Evolutionary conservation across 2,797 vertebrate genomes (phyloP).

Genomic region (Molossus molossus): DNA sequence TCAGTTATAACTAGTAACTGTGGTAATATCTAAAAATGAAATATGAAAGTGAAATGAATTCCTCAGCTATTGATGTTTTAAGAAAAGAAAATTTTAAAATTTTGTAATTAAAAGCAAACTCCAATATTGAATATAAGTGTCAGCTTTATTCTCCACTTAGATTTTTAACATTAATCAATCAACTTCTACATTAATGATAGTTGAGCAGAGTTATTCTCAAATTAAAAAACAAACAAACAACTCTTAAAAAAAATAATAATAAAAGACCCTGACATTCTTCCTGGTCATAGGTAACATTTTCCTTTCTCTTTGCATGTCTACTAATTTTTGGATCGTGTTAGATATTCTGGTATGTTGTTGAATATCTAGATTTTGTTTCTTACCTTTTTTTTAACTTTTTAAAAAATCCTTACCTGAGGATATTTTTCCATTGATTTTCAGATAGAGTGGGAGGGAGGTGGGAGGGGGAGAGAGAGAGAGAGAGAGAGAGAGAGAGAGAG

Average conservation of each 20-base stretch:
- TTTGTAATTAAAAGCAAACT: slow-evolving; percentile 25
- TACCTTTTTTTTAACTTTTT: too few relatives aligned
- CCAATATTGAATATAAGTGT: background rate
- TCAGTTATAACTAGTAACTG: background rate
- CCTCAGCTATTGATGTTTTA: background rate
- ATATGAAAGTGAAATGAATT: background rate
- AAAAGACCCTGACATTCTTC: background rate
- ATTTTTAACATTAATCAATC: background rate
- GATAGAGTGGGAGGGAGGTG: too few relatives aligned
- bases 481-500: too few relatives aligned
- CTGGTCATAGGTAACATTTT: background rate
- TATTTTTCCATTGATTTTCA: too few relatives aligned
- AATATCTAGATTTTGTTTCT: slow-evolving; percentile 15
- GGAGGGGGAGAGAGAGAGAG: too few relatives aligned
- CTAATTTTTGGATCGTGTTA: background rate
- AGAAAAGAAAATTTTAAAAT: background rate
- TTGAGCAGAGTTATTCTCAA: slow-evolving; percentile 19
- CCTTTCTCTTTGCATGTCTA: background rate
- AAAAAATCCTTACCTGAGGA: too few relatives aligned
- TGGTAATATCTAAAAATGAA: background rate
- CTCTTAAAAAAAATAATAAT: too few relatives aligned
- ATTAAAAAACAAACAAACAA: background rate
- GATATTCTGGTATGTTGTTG: background rate
- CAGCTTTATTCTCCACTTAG: slow-evolving; percentile 20
- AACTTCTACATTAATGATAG: slow-evolving; percentile 41